These are phyloP conservation scores for Chrysodeixis includens DNA, from an alignment of 2,888 invertebrate species.

Conservation along the genomic window DNA sequence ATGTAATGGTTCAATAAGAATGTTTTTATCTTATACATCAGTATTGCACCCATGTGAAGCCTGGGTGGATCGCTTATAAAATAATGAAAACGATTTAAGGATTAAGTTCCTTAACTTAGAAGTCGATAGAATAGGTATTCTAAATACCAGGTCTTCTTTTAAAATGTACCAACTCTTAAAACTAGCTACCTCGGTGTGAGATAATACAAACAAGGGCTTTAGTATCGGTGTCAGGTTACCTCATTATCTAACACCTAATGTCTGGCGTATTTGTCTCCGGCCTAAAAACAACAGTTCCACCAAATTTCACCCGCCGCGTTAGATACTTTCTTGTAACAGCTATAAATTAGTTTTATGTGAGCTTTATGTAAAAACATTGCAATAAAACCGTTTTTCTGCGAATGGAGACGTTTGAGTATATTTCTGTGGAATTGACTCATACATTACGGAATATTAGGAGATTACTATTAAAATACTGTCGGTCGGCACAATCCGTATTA, in stretches of 20 bases:
- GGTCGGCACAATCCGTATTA: slow-evolving; percentile 6
- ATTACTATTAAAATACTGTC: slow-evolving; percentile 41
- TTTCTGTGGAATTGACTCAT: slow-evolving; percentile 62
- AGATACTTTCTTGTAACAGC: slow-evolving; percentile 52
- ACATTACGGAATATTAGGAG: slow-evolving; percentile 25
- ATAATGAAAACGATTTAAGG: too few relatives aligned
- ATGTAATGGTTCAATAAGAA: too few relatives aligned
- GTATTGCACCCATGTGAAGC: too few relatives aligned
- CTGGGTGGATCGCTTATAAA: too few relatives aligned
- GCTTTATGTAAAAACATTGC: slow-evolving; percentile 80
- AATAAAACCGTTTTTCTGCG: slow-evolving; percentile 75
- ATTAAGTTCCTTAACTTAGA: too few relatives aligned
- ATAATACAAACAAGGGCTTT: neutral
- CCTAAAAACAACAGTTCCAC: slow-evolving; percentile 29
- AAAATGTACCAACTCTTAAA: too few relatives aligned
- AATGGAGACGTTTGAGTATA: slow-evolving; percentile 66
- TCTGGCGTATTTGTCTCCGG: slow-evolving; percentile 15
- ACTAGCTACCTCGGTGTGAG: neutral
- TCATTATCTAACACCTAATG: neutral
- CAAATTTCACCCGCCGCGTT: slow-evolving; percentile 36
- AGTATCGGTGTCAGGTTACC: neutral
- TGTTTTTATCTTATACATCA: too few relatives aligned
- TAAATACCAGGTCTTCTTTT: too few relatives aligned
- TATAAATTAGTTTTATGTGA: slow-evolving; percentile 81
- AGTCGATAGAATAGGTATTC: too few relatives aligned